These are phyloP conservation scores for Drosophila borealis DNA, from an alignment of 2,888 invertebrate genomes.

Conservation along the genomic window DNA sequence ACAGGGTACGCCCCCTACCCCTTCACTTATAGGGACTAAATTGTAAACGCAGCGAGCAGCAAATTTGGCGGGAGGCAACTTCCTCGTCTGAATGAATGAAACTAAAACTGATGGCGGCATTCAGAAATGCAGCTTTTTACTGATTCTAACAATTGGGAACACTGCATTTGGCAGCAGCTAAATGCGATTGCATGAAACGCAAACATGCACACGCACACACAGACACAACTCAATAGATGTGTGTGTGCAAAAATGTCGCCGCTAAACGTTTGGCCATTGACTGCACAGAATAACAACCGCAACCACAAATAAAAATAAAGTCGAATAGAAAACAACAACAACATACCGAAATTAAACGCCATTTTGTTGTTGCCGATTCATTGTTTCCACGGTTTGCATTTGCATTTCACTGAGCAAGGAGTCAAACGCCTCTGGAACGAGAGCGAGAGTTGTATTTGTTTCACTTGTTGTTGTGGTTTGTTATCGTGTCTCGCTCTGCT, in stretches of 20 bases:
- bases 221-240: not conserved
- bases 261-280: slow-evolving; percentile 40
- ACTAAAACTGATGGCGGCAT: slow-evolving; percentile 24
- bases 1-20: not conserved
- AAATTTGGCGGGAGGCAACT: slow-evolving; percentile 8
- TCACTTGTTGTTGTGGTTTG: slow-evolving; percentile 7
- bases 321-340: slow-evolving; percentile 13
- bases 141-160: slow-evolving; percentile 26
- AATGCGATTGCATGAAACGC: slow-evolving; percentile 32
- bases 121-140: slow-evolving; percentile 20
- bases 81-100: slow-evolving; percentile 24
- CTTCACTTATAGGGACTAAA: slow-evolving; percentile 6
- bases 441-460: slow-evolving; percentile 22
- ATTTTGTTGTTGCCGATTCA: slow-evolving; percentile 38
- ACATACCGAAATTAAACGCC: slow-evolving; percentile 40
- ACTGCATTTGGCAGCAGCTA: slow-evolving; percentile 29
- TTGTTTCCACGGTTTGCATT: slow-evolving; percentile 47
- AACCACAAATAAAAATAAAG: slow-evolving; percentile 13
- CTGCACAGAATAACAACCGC: slow-evolving; percentile 19
- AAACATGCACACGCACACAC: not conserved
- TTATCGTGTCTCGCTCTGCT: slow-evolving; percentile 4
- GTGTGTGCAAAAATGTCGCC: slow-evolving; percentile 13
- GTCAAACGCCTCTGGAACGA: slow-evolving; percentile 26
- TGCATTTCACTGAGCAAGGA: slow-evolving; percentile 38
- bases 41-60: slow-evolving; percentile 25